Percentiles rank a stretch among this genome's conserved stretches.
Evolutionary conservation across 2,113 vertebrate species (phyloP).

Genomic region (Cyprinus carpio): DNA sequence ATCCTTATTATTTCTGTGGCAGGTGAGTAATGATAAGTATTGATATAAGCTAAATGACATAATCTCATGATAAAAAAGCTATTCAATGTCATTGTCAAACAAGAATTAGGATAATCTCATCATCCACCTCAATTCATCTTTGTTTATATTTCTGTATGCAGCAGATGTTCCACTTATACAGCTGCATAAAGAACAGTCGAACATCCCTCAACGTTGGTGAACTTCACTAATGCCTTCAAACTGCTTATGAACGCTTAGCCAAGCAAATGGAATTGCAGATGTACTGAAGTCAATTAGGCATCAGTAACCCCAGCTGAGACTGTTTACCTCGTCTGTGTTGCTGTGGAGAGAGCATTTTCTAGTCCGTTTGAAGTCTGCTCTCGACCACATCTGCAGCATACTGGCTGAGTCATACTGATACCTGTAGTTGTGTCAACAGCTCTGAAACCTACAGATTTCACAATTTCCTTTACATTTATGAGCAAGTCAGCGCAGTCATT

Average conservation of each 20-base stretch:
- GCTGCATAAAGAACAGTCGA: neutral
- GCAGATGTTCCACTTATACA: neutral
- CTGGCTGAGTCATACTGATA: slow-evolving; percentile 56
- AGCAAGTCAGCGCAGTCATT: slow-evolving; percentile 25
- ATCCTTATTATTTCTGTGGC: neutral
- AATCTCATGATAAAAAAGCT: neutral
- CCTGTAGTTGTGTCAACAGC: slow-evolving; percentile 37
- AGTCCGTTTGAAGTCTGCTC: slow-evolving; percentile 66
- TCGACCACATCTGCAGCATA: slow-evolving; percentile 44
- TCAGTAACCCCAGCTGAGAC: slow-evolving; percentile 67
- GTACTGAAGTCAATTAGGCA: slow-evolving; percentile 68
- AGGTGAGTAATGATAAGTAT: slow-evolving; percentile 4
- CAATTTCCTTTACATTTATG: slow-evolving; percentile 18
- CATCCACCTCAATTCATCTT: neutral
- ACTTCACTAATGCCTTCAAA: slow-evolving; percentile 57
- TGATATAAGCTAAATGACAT: neutral
- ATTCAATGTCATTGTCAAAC: neutral
- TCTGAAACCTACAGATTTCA: slow-evolving; percentile 6
- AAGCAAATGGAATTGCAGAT: slow-evolving; percentile 63
- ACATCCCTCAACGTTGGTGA: slow-evolving; percentile 32
- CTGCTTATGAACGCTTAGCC: slow-evolving; percentile 65
- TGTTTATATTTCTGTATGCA: neutral
- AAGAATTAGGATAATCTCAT: neutral
- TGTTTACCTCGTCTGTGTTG: slow-evolving; percentile 48
- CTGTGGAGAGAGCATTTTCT: slow-evolving; percentile 59